phyloP scores from a whole-genome alignment of 2,113 vertebrate genomes.

The Ictalurus furcatus region DNA sequence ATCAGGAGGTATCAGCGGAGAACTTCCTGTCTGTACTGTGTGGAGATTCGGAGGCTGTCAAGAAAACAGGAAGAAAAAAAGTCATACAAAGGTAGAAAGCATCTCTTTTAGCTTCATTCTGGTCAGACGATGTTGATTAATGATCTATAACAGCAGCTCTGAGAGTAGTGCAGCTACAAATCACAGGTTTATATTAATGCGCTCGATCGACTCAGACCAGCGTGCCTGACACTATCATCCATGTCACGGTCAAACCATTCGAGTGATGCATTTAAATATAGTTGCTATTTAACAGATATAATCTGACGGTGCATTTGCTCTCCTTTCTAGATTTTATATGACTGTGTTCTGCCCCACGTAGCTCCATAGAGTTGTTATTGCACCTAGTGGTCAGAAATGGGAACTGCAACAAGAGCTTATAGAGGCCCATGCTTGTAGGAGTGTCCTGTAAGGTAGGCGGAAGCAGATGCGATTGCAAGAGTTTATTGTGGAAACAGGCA shows the following conservation, averaged over 20 bases:
- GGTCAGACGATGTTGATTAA: neutral
- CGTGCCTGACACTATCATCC: neutral
- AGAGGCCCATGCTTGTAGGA: neutral
- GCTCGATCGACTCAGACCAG: too few species aligned
- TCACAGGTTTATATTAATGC: neutral
- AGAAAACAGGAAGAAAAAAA: slow-evolving; percentile 9
- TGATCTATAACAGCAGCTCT: neutral
- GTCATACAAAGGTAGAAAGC: slow-evolving; percentile 18
- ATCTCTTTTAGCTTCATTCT: neutral
- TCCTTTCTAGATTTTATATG: too few species aligned
- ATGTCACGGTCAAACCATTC: neutral
- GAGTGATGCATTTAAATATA: neutral
- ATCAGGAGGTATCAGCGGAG: slow-evolving; percentile 22
- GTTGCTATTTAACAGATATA: too few species aligned
- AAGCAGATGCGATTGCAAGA: too few species aligned
- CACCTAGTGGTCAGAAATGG: neutral
- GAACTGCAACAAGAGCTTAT: too few species aligned
- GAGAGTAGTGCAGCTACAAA: too few species aligned
- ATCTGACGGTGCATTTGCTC: too few species aligned
- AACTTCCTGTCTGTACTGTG: slow-evolving; percentile 39
- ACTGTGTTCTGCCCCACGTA: neutral
- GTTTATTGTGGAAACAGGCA: too few species aligned
- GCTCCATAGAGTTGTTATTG: neutral
- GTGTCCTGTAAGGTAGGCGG: too few species aligned
- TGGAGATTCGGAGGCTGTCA: slow-evolving; percentile 23